Base-by-base conservation (phyloP, 2,797 vertebrate species). In the Typhlichthys eigenmanni region DNA sequence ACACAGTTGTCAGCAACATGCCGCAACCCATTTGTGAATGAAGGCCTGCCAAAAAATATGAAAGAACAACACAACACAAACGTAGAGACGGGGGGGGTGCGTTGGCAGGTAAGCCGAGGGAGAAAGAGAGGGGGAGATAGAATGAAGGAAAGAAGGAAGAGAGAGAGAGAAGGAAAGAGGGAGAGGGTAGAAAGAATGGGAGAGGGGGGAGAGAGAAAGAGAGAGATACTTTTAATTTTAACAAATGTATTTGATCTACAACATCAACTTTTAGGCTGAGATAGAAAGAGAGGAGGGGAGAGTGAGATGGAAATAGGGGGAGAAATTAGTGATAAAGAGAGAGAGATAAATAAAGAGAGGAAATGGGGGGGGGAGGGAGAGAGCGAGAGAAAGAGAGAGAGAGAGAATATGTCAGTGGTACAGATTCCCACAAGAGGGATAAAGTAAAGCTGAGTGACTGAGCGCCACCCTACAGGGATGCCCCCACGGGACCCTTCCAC, bases 381-480 rank as follows among this genome's bases (percentile, higher is more conserved):
- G 92, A 50, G 83, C 78, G 64, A 47, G 74, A 91, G 93, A 87
- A 86, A 91, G 92, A 94, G 94, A 92, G 92, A 76, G 85, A 89
- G 6, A 38, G 1, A 38, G 7, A 7, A 38, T 92, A 92, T 2
- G 19, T 24, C 19, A 24, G 24, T 3, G 92, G 92, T 90, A 86
- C 84, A 78, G 88, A 91, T 93, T 96, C 96, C 96, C 95, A 90
- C 85, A 93, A 96, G 96, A 94, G 93, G 91, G 92, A 92, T 90
- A 91, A 94, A 95, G 95, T 95, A 93, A 96, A 93, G 93, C 94
- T 93, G 95, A 95, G 91, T 93, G 95, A 96, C 12, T 24, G 53
- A 29, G 47, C 5, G 13, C 91, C 92, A 79, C 88, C 92, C 87
- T 38, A 38, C 9, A 84, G 93, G 94, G 16, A 54, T 16, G 16